Base-by-base conservation (phyloP, 1,140 invertebrate species). In the Elysia chlorotica region DNA sequence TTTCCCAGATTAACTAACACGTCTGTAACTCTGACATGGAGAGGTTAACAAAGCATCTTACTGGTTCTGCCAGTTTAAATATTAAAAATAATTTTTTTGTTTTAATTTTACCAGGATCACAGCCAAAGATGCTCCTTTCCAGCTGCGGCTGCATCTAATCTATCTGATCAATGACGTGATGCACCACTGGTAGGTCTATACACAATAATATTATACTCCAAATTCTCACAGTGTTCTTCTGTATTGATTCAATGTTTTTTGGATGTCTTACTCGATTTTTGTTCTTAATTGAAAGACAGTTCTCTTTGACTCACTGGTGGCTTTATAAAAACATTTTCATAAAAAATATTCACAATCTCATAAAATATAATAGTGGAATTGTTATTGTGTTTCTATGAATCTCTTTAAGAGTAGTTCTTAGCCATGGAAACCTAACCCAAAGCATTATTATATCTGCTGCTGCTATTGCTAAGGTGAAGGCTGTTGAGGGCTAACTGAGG, bases 101-200 rank as follows among this genome's bases (percentile, higher is more conserved):
- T n/a, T 73, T 48, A 28, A 48, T 74, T 70, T 67, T 69, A 76
- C 28, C 88, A 95, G 93, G 90, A 92, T 94, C 73, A 92, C 93
- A 79, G 90, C 92, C 82, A 90, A 91, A 73, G 92, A 92, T 76
- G 92, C 92, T 63, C 90, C 91, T 74, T 98, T 98, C 90, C 92
- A 92, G 77, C 92, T 95, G 87, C 95, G 96, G 89, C 91, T 99
- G 66, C 96, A 99, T 89, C 92, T 98, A 84, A 97, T 99, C 86
- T 99, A 99, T 89, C 91, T 99, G 81, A 94, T 99, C 76, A 99
- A 99, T 90, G 97, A 99, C 91, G 92, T 98, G 36, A 89, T 98
- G 63, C 96, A 98, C 89, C 96, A 99, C 89, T 98, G 96, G 96
- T 97, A 92, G 93, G 92, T 79, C 17, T 28, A 17, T n/a, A 14